Evolutionary conservation across 92 coral and sea anemone genomes (phyloP).

Genomic region (Epizoanthus ramosus): DNA sequence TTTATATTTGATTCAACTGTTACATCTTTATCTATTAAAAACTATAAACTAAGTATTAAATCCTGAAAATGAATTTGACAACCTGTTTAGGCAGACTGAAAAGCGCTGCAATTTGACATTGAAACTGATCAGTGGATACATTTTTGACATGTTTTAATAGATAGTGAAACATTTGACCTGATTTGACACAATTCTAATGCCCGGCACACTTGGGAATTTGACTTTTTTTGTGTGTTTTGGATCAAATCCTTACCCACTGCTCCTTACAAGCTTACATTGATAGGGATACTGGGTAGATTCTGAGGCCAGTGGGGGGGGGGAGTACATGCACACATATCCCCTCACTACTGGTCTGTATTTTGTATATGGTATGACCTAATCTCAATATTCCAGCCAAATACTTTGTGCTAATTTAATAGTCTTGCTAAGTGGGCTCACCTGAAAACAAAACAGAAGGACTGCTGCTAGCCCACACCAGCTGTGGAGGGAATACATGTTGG

Average conservation of each 20-base stretch:
- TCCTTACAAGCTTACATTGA: no score
- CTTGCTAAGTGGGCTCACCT: constrained; percentile 47
- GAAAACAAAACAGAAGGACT: constrained; percentile 73
- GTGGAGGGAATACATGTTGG: constrained; percentile 89
- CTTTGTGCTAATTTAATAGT: not conserved
- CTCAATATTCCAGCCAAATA: not conserved
- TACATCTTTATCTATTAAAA: no score
- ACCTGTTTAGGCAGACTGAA: no score
- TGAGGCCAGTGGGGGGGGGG: no score
- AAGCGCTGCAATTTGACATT: not conserved
- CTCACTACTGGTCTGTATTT: not conserved
- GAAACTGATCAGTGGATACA: not conserved
- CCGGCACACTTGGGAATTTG: no score
- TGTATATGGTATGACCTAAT: not conserved
- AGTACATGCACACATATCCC: not conserved
- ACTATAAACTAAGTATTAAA: no score
- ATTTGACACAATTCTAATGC: no score
- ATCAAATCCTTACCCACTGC: not conserved
- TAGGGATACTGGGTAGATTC: no score
- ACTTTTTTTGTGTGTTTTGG: not conserved
- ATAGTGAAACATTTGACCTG: no score
- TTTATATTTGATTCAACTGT: no score
- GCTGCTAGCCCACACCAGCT: constrained; percentile 88
- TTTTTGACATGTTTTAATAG: no score
- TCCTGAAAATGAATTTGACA: no score